Base-by-base conservation (phyloP, 2,888 invertebrate genomes). In the Drosophila differens region DNA sequence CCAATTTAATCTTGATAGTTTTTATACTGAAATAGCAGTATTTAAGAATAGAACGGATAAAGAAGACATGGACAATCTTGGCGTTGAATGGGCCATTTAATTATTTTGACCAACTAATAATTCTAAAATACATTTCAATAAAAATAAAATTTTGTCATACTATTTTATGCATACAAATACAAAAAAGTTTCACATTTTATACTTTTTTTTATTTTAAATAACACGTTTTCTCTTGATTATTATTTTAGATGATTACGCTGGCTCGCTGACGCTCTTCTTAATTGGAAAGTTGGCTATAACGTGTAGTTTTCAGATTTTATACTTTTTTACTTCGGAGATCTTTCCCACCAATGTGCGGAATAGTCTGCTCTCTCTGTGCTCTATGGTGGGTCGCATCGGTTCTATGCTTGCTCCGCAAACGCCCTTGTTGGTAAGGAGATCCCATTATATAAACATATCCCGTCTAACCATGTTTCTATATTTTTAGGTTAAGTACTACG, bases 371-470 rank as follows among this genome's bases (percentile, higher is more conserved):
- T 95, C 95, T 6, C 94, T 95, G 58, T 96, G 95, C 92, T 96
- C 96, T 57, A 95, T 96, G 94, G 94, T 95, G 79, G 96, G 96
- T 52, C 94, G 96, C 19, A 81, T 96, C 69, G 96, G 96, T 19
- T 95, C 96, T 22, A 95, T 96, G 91, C 92, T 96, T 62, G 96
- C 96, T 35, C 96, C 96, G 44, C 96, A 96, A 92, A 95, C 96
- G 16, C 95, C 95, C 22, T 93, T 96, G 44, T 91, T 96, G 83
- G 92, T 92, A 80, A 74, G 81, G 44, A 10, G 0, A 32, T 9
- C 3, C 0, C 0, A 9, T n/a, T 4, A 0, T 1, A 14, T 9
- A 0, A 2, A 2, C 19, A 9, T 9, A 10, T 0, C 2, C 1
- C 1, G 6, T 0, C 7, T 25, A 30, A 52, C 2, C 14, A 1